Evolutionary conservation across 1,140 invertebrate genomes (phyloP).

Genomic region (Leptopilina clavipes): DNA sequence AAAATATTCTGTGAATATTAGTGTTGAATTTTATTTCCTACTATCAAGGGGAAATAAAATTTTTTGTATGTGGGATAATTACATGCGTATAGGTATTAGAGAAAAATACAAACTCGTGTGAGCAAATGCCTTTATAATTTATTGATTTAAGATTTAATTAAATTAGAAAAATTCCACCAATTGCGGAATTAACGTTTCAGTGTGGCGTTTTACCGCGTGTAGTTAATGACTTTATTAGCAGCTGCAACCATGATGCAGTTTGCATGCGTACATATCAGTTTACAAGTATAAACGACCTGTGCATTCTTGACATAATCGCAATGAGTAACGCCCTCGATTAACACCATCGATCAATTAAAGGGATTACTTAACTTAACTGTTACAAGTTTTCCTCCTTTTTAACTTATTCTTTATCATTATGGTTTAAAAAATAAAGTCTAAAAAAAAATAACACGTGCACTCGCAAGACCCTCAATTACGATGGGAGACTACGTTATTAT

Average conservation of each 20-base stretch:
- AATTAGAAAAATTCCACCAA: constrained; percentile 33
- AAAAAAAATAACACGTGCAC: constrained; percentile 7
- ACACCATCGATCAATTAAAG: constrained; percentile 54
- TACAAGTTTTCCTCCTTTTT: constrained; percentile 41
- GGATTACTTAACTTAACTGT: constrained; percentile 40
- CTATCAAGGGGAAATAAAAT: too few species aligned
- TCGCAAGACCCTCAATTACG: constrained; percentile 45
- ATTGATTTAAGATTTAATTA: constrained; percentile 21
- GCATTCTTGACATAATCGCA: constrained; percentile 36
- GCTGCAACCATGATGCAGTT: constrained; percentile 49
- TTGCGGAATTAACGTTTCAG: not conserved
- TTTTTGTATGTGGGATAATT: too few species aligned
- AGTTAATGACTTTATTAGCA: constrained; percentile 49
- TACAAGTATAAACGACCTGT: constrained; percentile 35
- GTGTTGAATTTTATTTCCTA: too few species aligned
- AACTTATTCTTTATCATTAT: too few species aligned
- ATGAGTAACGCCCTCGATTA: constrained; percentile 46
- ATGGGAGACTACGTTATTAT: constrained; percentile 42
- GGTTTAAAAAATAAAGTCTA: constrained; percentile 27
- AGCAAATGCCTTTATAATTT: constrained; percentile 37
- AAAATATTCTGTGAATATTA: too few species aligned
- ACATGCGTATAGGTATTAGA: too few species aligned
- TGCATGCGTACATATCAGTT: constrained; percentile 44
- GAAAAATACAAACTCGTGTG: not conserved
- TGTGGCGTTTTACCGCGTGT: constrained; percentile 14